Conservation (phyloP, 2,113 vertebrate species). For the Muscicapa adusta region DNA sequence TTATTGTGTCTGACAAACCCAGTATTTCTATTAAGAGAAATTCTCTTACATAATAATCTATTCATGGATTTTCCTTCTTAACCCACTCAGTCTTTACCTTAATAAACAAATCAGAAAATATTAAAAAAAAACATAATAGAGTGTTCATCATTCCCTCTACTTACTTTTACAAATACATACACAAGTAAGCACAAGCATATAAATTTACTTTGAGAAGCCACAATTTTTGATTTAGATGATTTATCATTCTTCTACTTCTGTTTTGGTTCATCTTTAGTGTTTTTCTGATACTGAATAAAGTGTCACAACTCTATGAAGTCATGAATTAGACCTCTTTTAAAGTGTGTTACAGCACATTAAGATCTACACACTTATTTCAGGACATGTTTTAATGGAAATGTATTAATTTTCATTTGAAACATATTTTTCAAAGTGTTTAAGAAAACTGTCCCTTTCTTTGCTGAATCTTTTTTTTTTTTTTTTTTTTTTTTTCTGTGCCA, state of each 20-base stretch:
- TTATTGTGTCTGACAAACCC: background rate
- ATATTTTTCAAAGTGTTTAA: background rate
- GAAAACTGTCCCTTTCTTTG: background rate
- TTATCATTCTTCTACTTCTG: background rate
- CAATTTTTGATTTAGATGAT: background rate
- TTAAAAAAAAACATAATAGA: background rate
- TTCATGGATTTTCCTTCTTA: background rate
- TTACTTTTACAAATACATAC: background rate
- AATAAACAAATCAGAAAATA: background rate
- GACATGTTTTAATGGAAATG: background rate
- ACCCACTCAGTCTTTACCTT: background rate
- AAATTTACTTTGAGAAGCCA: background rate
- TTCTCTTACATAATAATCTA: background rate
- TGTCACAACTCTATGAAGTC: background rate
- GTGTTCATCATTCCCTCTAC: background rate
- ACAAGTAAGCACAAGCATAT: background rate
- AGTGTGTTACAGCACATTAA: background rate
- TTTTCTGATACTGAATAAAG: background rate
- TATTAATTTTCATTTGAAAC: background rate
- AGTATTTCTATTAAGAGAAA: background rate
- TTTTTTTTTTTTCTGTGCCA: background rate
- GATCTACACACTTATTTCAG: background rate
- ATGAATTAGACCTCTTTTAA: background rate
- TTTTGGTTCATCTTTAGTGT: background rate
- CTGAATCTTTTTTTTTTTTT: background rate